These are phyloP conservation scores for Polyommatus icarus DNA, from an alignment of 2,888 invertebrate species.

Conservation along the genomic window DNA sequence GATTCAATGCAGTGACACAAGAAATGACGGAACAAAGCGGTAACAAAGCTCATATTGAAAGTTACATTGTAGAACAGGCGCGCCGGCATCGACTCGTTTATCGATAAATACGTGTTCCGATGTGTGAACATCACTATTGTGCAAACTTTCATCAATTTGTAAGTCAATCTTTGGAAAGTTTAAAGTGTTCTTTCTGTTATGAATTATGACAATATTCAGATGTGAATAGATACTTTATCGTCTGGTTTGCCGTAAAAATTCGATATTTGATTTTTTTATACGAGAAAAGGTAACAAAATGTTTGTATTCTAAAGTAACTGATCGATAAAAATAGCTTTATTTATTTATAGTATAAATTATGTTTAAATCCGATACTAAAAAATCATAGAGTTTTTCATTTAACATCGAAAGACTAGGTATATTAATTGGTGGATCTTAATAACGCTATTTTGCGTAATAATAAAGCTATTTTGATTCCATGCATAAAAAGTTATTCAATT, in stretches of 20 bases:
- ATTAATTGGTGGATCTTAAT: too few relatives aligned
- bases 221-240: not conserved
- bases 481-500: too few relatives aligned
- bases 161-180: not conserved
- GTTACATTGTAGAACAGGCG: slow-evolving; percentile 55
- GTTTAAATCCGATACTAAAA: too few relatives aligned
- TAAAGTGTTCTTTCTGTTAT: not conserved
- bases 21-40: slow-evolving; percentile 76
- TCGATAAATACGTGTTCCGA: slow-evolving; percentile 26
- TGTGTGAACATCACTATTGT: slow-evolving; percentile 28
- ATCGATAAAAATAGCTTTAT: too few relatives aligned
- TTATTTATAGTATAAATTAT: too few relatives aligned
- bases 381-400: too few relatives aligned
- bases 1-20: slow-evolving; percentile 81
- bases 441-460: too few relatives aligned
- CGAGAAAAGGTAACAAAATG: too few relatives aligned
- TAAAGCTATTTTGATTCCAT: too few relatives aligned
- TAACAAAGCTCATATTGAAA: slow-evolving; percentile 78
- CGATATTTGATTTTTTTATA: not conserved
- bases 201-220: not conserved
- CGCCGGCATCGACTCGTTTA: slow-evolving; percentile 42
- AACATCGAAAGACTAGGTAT: too few relatives aligned
- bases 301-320: too few relatives aligned
- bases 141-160: not conserved
- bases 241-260: not conserved